Conservation (phyloP, 2,888 invertebrate species). For the Tetragonula carbonaria region DNA sequence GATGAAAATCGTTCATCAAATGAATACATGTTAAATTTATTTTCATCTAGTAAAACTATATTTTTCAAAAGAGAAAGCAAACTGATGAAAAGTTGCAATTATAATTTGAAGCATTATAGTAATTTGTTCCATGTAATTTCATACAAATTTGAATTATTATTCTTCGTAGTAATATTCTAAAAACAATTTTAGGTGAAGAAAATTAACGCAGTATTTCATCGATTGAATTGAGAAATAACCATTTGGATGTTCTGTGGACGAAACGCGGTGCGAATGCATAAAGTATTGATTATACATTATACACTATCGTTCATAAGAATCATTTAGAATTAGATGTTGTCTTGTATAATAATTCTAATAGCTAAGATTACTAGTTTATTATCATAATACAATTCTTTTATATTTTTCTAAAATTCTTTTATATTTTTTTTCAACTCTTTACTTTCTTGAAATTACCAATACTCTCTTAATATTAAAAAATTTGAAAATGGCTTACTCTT, state of each 20-base stretch:
- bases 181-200: neutral
- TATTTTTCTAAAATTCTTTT: neutral
- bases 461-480: neutral
- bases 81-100: neutral
- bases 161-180: neutral
- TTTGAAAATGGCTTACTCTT: neutral
- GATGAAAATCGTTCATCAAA: neutral
- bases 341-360: neutral
- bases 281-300: slow-evolving; percentile 6
- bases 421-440: neutral
- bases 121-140: neutral
- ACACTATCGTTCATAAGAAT: neutral
- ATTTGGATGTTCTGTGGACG: neutral
- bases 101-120: neutral
- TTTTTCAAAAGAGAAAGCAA: neutral
- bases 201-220: neutral
- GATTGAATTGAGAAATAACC: neutral
- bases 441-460: neutral
- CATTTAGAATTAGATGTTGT: neutral
- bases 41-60: neutral
- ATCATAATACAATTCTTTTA: neutral
- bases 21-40: neutral
- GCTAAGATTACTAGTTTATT: neutral
- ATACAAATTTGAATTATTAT: neutral
- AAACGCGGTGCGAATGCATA: neutral